These are phyloP conservation scores for Caenorhabditis drosophilae DNA, from an alignment of 2,888 invertebrate genomes.

Conservation along the genomic window DNA sequence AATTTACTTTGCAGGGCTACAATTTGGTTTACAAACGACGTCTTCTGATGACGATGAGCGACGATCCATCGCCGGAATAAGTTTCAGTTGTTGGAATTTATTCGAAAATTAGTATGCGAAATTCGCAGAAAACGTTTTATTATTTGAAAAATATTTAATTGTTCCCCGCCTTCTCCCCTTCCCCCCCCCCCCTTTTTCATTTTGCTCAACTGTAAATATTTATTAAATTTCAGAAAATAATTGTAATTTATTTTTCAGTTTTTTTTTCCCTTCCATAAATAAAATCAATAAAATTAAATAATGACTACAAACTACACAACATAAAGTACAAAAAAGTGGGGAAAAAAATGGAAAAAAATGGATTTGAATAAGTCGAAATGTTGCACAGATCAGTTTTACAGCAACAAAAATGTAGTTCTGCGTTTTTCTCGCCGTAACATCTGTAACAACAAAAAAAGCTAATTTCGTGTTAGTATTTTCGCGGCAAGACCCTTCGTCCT, in stretches of 20 bases:
- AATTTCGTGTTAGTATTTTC: no score
- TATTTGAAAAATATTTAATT: constrained; percentile 3
- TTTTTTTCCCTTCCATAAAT: neutral
- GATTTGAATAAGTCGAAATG: no score
- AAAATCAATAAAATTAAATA: neutral
- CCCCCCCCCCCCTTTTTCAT: no score
- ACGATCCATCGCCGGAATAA: constrained; percentile 28
- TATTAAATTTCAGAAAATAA: neutral
- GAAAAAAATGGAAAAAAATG: no score
- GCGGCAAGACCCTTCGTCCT: constrained; percentile 31
- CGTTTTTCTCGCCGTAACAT: constrained; percentile 9
- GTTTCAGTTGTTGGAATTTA: neutral
- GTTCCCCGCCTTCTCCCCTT: neutral
- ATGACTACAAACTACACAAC: no score
- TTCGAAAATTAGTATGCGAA: constrained; percentile 14
- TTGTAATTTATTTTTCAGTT: constrained; percentile 14
- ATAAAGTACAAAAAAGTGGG: no score
- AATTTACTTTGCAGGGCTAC: constrained; percentile 29
- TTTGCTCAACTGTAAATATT: neutral
- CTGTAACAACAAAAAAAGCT: constrained; percentile 30
- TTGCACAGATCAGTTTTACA: constrained; percentile 25
- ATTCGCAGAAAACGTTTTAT: constrained; percentile 10
- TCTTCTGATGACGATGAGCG: constrained; percentile 37
- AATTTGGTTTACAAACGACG: constrained; percentile 47
- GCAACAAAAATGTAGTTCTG: constrained; percentile 25